Conservation (phyloP, 1,140 invertebrate genomes). For the Proales similis region DNA sequence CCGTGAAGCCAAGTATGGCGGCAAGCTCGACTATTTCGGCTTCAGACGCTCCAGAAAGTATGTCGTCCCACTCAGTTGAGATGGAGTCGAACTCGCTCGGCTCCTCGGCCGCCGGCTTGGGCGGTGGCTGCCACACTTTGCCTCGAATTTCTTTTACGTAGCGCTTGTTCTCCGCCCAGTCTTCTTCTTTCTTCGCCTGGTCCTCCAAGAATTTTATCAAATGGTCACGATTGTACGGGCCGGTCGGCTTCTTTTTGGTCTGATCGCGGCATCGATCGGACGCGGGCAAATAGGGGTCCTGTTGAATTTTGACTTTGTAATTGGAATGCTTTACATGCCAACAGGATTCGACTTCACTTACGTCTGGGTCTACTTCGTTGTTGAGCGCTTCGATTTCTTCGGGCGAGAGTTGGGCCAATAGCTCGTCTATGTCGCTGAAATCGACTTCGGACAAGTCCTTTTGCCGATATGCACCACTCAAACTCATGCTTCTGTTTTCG, state of each 20-base stretch:
- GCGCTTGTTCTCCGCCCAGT: slow-evolving; percentile 88
- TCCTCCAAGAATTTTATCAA: slow-evolving; percentile 80
- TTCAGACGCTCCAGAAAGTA: slow-evolving; percentile 79
- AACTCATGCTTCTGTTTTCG: too few species aligned
- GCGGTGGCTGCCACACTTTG: slow-evolving; percentile 51
- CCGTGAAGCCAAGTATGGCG: slow-evolving; percentile 96
- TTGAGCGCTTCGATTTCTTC: slow-evolving; percentile 95
- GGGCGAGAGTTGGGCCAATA: slow-evolving; percentile 81
- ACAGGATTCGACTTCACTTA: slow-evolving; percentile 58
- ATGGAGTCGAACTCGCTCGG: slow-evolving; percentile 71
- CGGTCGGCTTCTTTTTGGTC: slow-evolving; percentile 86
- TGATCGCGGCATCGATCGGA: slow-evolving; percentile 88
- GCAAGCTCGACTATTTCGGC: slow-evolving; percentile 98
- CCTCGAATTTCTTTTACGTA: slow-evolving; percentile 69
- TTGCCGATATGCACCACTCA: too few species aligned
- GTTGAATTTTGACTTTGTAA: slow-evolving; percentile 41
- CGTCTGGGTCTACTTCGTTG: slow-evolving; percentile 97
- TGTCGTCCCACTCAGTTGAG: slow-evolving; percentile 88
- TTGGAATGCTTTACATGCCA: slow-evolving; percentile 6
- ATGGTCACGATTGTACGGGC: slow-evolving; percentile 87
- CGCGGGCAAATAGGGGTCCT: slow-evolving; percentile 93
- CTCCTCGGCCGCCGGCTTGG: slow-evolving; percentile 47
- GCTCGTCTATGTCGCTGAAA: slow-evolving; percentile 74
- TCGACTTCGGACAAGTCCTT: slow-evolving; percentile 23
- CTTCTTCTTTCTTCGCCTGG: slow-evolving; percentile 89